These are phyloP conservation scores for Spisula subtruncata DNA, from an alignment of 2,888 invertebrate genomes.

Conservation along the genomic window DNA sequence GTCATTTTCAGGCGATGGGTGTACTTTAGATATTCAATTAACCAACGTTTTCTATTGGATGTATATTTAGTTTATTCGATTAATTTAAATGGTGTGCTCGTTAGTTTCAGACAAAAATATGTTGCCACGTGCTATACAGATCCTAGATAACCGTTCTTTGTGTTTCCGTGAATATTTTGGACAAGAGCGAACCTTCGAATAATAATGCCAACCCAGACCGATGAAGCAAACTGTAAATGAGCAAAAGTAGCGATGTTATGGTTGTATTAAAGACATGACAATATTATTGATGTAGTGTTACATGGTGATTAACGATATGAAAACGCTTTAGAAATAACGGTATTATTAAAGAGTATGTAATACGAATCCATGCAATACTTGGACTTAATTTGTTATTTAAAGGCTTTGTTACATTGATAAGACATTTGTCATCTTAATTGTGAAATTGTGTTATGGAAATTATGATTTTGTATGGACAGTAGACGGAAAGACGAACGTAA, in stretches of 20 bases:
- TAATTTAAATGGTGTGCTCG: neutral
- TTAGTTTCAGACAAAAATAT: neutral
- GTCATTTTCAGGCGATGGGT: neutral
- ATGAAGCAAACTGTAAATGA: slow-evolving; percentile 22
- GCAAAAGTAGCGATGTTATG: slow-evolving; percentile 47
- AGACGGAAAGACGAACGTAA: slow-evolving; percentile 48
- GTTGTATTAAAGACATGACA: slow-evolving; percentile 34
- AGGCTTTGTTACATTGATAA: slow-evolving; percentile 47
- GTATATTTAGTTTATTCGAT: neutral
- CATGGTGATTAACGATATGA: slow-evolving; percentile 42
- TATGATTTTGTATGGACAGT: slow-evolving; percentile 44
- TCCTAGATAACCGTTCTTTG: slow-evolving; percentile 5
- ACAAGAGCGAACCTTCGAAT: neutral
- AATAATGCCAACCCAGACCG: neutral
- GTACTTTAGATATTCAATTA: neutral
- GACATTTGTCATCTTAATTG: slow-evolving; percentile 51
- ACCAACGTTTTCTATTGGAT: neutral
- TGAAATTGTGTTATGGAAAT: slow-evolving; percentile 55
- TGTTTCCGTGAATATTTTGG: neutral
- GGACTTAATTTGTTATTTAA: slow-evolving; percentile 41
- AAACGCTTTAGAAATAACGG: slow-evolving; percentile 18
- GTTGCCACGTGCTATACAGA: slow-evolving; percentile 31
- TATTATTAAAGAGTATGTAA: slow-evolving; percentile 33
- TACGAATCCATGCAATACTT: slow-evolving; percentile 40
- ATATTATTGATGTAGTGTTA: slow-evolving; percentile 39